Base-by-base conservation (phyloP, 1,140 invertebrate species). In the Lepidurus packardi region DNA sequence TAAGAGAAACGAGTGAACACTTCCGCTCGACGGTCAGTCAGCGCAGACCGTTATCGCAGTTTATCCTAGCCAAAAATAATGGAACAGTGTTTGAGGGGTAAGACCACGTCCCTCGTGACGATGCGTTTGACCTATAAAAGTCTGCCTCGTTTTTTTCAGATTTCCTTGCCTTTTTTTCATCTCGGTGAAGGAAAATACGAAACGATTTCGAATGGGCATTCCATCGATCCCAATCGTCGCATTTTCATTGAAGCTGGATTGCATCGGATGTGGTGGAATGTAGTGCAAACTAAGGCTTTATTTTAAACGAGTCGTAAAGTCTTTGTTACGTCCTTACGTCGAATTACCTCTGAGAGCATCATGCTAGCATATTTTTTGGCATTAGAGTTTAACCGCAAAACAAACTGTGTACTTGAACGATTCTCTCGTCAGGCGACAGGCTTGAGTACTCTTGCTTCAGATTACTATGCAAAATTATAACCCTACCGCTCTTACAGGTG, bases 51-150 rank as follows among this genome's bases (percentile, higher is more conserved):
- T 65, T 65, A 65, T 65, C 53, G 53, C 21, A 65, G 53, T 16
- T 65, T 65, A 65, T 65, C 21, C 53, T 65, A 65, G 21, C 53
- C 53, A 65, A 47, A 21, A 65, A 9, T 65, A 65, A 65, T 65
- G 53, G 53, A 65, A 13, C 9, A 65, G 7, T 21, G 53, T 13
- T 65, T 65, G 13, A 21, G 53, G 5, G 13, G 53, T 65, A 21
- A 16, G 53, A 21, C 21, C 47, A 65, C 47, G 47, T 65, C 47
- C 47, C 21, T 65, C 53, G 53, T 65, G 53, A 65, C 9, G 53
- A 16, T n/a, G 13, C 53, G 16, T 34, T 65, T 65, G 53, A 65
- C 53, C 13, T n/a, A 3, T 65, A 65, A 7, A 16, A 7, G 21
- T n/a, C 53, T 65, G 16, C 21, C 13, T 65, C 53, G 16, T 65